Conservation (phyloP, 1,140 invertebrate genomes). For the Drosophila orosa region DNA sequence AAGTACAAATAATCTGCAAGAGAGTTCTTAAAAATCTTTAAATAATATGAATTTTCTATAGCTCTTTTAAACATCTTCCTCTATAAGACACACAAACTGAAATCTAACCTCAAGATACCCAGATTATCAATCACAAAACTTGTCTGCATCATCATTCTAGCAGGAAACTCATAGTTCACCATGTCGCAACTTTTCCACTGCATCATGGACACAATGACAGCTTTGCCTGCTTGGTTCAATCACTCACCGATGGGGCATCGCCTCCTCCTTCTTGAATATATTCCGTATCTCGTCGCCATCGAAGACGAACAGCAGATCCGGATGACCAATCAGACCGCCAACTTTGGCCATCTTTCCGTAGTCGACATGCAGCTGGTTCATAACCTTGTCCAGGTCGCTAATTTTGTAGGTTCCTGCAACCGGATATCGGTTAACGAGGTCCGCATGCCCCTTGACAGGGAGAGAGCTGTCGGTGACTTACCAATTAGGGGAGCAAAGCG, state of each 20-base stretch:
- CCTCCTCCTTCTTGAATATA: slow-evolving; percentile 90
- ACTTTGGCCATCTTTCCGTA: slow-evolving; percentile 91
- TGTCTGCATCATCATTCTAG: background rate
- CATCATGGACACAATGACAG: slow-evolving; percentile 3
- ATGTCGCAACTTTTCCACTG: slow-evolving; percentile 19
- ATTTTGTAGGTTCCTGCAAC: slow-evolving; percentile 89
- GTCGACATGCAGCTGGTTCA: slow-evolving; percentile 87
- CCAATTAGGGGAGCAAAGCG: slow-evolving; percentile 89
- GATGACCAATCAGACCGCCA: slow-evolving; percentile 89
- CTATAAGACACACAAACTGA: background rate
- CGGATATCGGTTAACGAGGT: background rate
- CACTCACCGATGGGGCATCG: slow-evolving; percentile 87
- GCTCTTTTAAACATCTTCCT: background rate
- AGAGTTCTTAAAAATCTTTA: background rate
- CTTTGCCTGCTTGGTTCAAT: background rate
- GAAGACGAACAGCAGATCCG: slow-evolving; percentile 92
- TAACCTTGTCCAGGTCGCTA: slow-evolving; percentile 90
- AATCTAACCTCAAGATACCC: background rate
- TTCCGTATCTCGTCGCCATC: slow-evolving; percentile 90
- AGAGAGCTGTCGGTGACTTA: slow-evolving; percentile 71
- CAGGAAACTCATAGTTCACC: slow-evolving; percentile 10
- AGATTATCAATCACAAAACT: slow-evolving; percentile 1
- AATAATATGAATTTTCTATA: background rate
- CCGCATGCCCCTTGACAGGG: background rate
- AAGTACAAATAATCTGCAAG: background rate